These are phyloP conservation scores for Desmodus rotundus DNA, from an alignment of 2,113 vertebrate species.

Conservation along the genomic window DNA sequence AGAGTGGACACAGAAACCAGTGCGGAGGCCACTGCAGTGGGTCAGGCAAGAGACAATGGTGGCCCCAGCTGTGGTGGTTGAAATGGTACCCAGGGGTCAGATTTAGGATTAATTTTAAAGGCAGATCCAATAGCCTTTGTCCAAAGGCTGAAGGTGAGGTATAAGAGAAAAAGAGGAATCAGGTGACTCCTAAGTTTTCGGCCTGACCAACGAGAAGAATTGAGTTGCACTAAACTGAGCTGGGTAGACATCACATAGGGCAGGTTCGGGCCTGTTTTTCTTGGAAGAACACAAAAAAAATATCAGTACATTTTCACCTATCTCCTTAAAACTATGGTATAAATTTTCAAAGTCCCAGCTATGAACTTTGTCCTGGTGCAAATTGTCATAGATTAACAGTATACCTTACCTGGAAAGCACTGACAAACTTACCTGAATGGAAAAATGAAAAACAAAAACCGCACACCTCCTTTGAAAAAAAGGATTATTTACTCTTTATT, in stretches of 20 bases:
- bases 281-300: background rate
- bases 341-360: background rate
- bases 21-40: background rate
- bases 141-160: background rate
- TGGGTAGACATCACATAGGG: background rate
- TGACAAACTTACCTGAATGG: background rate
- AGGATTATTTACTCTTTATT: background rate
- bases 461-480: background rate
- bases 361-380: background rate
- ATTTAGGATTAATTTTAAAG: background rate
- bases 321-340: background rate
- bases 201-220: background rate
- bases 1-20: background rate
- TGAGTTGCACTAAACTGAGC: background rate
- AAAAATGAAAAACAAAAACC: background rate
- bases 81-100: background rate
- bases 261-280: background rate
- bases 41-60: background rate
- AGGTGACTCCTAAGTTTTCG: background rate
- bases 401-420: background rate
- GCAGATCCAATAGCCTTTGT: background rate
- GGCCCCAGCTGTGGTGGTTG: background rate
- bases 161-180: background rate
- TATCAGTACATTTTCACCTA: background rate
- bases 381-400: background rate